Percentiles rank a stretch among this genome's conserved stretches.
These are phyloP conservation scores for Melierax canorus DNA, from an alignment of 2,113 vertebrate genomes.

Conservation along the genomic window DNA sequence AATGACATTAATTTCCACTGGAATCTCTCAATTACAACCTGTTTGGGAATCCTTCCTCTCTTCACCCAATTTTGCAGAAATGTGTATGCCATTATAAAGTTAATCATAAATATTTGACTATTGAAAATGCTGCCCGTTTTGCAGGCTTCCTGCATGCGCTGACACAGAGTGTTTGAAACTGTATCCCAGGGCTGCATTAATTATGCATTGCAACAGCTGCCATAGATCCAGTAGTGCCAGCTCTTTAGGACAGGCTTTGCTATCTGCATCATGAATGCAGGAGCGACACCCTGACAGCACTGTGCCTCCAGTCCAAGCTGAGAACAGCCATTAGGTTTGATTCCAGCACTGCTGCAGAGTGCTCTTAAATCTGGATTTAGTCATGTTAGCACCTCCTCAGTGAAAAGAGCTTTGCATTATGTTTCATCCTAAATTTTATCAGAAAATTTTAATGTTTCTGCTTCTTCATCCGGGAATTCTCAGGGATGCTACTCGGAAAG, in stretches of 20 bases:
- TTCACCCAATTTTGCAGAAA: neutral
- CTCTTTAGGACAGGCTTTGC: neutral
- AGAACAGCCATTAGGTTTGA: neutral
- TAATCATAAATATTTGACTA: neutral
- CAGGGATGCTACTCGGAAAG: neutral
- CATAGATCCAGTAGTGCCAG: neutral
- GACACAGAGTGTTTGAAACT: neutral
- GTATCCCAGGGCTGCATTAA: slow-evolving; percentile 1
- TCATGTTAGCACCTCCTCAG: neutral
- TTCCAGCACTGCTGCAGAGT: neutral
- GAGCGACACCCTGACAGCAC: neutral
- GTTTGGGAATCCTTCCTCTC: neutral
- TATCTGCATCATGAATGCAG: neutral
- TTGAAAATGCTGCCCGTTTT: neutral
- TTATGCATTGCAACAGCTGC: slow-evolving; percentile 58
- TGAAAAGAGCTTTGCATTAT: neutral
- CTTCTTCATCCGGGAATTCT: neutral
- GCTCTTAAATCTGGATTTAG: neutral
- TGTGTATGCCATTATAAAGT: neutral
- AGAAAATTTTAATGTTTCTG: neutral
- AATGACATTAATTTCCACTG: neutral
- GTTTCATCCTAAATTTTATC: neutral
- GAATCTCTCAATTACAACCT: neutral
- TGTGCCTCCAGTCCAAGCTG: neutral
- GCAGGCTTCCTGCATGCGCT: neutral